A percentile compares a stretch with the other conserved stretches of the same genome.
phyloP scores from a whole-genome alignment of 1,140 invertebrate genomes.

The Aporrectodea caliginosa region DNA sequence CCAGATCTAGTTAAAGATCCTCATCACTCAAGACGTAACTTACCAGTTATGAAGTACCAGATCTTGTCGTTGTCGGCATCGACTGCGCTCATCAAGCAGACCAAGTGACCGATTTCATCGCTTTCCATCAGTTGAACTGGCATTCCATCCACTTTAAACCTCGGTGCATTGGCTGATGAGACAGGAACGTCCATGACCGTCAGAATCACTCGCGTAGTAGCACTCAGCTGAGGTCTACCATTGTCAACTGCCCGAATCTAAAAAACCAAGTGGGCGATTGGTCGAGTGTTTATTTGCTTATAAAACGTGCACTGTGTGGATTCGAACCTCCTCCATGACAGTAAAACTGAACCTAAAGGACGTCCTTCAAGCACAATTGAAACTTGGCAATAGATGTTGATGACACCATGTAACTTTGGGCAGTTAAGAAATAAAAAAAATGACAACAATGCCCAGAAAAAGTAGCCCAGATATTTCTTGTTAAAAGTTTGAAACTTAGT shows the following conservation, averaged over 20 bases:
- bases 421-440: too few relatives aligned
- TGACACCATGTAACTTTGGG: too few relatives aligned
- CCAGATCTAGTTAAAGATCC: neutral
- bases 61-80: slow-evolving; percentile 79
- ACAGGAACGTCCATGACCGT: slow-evolving; percentile 44
- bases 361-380: too few relatives aligned
- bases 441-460: too few relatives aligned
- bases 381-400: too few relatives aligned
- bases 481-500: too few relatives aligned
- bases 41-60: slow-evolving; percentile 85
- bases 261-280: too few relatives aligned
- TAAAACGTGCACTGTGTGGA: too few relatives aligned
- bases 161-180: slow-evolving; percentile 62
- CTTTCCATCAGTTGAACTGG: slow-evolving; percentile 74
- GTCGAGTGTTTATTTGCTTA: too few relatives aligned
- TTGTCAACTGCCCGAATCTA: slow-evolving; percentile 76
- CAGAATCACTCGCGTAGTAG: slow-evolving; percentile 64
- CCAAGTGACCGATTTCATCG: slow-evolving; percentile 75
- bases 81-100: slow-evolving; percentile 72
- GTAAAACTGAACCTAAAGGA: too few relatives aligned
- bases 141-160: slow-evolving; percentile 63
- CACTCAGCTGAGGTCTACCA: slow-evolving; percentile 65
- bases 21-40: slow-evolving; percentile 48
- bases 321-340: too few relatives aligned
- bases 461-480: too few relatives aligned